These are phyloP conservation scores for Cenopis cana DNA, from an alignment of 2,888 invertebrate species.

Conservation along the genomic window DNA sequence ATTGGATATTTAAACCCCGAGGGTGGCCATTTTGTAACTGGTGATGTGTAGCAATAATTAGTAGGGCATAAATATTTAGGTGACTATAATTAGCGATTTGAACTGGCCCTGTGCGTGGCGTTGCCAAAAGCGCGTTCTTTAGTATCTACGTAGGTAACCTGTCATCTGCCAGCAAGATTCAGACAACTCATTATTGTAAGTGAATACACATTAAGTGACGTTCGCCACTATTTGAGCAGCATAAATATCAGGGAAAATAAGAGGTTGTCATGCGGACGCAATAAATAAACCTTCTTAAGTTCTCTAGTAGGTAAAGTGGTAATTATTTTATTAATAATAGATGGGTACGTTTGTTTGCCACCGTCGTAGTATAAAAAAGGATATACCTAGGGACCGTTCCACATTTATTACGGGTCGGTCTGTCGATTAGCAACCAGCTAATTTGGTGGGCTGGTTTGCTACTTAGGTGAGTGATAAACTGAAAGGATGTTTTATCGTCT, in stretches of 20 bases:
- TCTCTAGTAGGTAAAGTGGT: too few species aligned
- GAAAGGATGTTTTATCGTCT: too few species aligned
- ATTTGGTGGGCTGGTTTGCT: too few species aligned
- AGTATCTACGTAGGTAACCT: neutral
- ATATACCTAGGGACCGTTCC: too few species aligned
- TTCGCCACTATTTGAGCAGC: neutral
- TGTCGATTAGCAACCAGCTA: too few species aligned
- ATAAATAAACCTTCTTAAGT: too few species aligned
- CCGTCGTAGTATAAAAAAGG: too few species aligned
- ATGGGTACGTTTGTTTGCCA: too few species aligned
- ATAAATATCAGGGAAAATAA: neutral
- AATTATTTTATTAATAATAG: too few species aligned
- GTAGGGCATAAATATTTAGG: neutral
- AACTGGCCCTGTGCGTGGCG: conserved; percentile 7
- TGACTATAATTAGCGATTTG: conserved; percentile 6
- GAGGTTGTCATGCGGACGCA: neutral
- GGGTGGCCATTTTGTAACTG: neutral
- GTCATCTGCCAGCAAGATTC: conserved; percentile 30
- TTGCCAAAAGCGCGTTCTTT: conserved; percentile 27
- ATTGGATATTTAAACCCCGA: too few species aligned
- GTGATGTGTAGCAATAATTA: neutral
- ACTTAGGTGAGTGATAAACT: too few species aligned
- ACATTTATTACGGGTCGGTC: too few species aligned
- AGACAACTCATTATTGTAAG: conserved; percentile 17
- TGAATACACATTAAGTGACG: conserved; percentile 16